Evolutionary conservation across 2,113 vertebrate genomes (phyloP).

Genomic region (Himantopus leucocephalus): DNA sequence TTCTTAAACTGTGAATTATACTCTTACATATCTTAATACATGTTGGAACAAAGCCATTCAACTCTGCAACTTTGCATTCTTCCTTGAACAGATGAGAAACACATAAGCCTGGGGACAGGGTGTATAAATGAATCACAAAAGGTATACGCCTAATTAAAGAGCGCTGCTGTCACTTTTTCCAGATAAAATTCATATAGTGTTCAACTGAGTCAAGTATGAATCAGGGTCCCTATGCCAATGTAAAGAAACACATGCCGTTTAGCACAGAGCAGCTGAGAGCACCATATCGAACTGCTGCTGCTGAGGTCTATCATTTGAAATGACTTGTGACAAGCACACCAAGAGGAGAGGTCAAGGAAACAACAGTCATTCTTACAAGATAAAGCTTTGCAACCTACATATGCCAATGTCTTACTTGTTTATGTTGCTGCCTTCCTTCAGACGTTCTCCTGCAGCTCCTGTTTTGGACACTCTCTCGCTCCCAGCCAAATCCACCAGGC

Average conservation of each 20-base stretch:
- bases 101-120: conserved; percentile 36
- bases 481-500: conserved; percentile 95
- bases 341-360: not conserved
- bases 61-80: conserved; percentile 31
- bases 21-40: conserved; percentile 30
- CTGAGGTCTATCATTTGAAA: not conserved
- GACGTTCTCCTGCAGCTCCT: conserved; percentile 93
- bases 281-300: not conserved
- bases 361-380: not conserved
- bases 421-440: conserved; percentile 98
- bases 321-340: not conserved
- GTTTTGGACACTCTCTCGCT: conserved; percentile 97
- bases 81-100: conserved; percentile 6
- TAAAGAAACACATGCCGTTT: not conserved
- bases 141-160: conserved; percentile 46
- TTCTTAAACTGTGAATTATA: conserved; percentile 26
- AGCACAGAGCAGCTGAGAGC: not conserved
- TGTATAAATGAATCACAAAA: conserved; percentile 45
- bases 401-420: conserved; percentile 84
- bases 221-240: not conserved
- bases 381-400: accelerated
- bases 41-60: conserved; percentile 34
- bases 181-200: not conserved
- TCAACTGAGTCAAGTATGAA: conserved; percentile 22
- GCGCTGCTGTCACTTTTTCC: conserved; percentile 36